Conservation (phyloP, 2,113 vertebrate species). For the Proterorhinus semilunaris region DNA sequence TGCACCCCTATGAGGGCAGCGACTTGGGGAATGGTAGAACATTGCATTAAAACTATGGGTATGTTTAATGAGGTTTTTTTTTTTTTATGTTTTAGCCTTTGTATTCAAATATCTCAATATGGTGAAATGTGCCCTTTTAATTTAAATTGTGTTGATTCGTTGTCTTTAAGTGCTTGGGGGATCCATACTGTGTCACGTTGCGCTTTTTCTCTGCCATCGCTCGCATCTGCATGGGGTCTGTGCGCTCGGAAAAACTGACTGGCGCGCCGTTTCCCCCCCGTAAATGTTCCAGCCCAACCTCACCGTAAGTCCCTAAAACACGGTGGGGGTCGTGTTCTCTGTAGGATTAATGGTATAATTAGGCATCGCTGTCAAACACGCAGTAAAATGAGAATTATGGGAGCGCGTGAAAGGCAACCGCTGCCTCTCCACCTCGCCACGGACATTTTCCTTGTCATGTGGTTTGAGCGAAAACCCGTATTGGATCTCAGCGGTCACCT, state of each 20-base stretch:
- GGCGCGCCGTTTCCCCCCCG: neutral
- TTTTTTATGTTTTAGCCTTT: no score
- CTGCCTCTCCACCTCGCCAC: neutral
- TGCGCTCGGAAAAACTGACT: constrained; percentile 7
- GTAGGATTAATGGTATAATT: neutral
- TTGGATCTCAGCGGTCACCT: constrained; percentile 77
- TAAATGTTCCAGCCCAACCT: neutral
- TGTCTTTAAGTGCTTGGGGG: neutral
- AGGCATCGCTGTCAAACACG: neutral
- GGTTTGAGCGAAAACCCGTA: constrained; percentile 76
- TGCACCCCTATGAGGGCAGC: no score
- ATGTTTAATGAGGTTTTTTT: no score
- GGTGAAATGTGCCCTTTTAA: no score
- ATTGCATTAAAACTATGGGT: no score
- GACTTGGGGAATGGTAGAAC: no score
- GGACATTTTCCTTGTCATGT: constrained; percentile 61
- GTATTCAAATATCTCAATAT: no score
- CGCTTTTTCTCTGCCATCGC: neutral
- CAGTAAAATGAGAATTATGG: constrained; percentile 21
- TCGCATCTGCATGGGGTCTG: neutral
- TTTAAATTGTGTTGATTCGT: no score
- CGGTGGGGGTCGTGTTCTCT: neutral
- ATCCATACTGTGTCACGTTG: neutral
- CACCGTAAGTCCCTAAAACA: neutral
- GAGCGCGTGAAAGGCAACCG: neutral